Base-by-base conservation (phyloP, 2,113 vertebrate genomes). In the Corvus hawaiiensis region DNA sequence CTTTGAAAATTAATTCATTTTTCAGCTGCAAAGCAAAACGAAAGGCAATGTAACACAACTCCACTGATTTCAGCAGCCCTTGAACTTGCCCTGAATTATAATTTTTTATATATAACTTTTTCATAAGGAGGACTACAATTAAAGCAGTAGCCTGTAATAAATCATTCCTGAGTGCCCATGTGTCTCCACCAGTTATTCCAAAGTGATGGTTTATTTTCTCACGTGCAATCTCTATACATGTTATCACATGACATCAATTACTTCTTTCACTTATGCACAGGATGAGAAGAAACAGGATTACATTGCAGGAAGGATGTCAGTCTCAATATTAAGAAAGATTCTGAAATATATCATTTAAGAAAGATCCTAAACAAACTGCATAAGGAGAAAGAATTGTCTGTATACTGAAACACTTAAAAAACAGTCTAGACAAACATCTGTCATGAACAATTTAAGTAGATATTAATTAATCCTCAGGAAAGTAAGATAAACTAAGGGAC, bases 1-100 rank as follows among this genome's bases (percentile, higher is more conserved):
- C 43, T 87, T 79, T 88, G 68, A 94, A 91, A 90, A 79, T 68
- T 26, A 84, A 89, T 88, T 62, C 7, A 56, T 84, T 77, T 87
- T 93, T 82, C 51, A 76, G 15, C 21, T 59, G 5, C 10, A 69
- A 55, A 62, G 30, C 23, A 43, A 49, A 90, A 63, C 4, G 9
- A 51, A 62, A 69, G 15, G 28, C 61, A 67, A 16, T 13, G 20
- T 59, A 55, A 92, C 90, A 55, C 23, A 74, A 35, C 43, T 68
- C 12, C 14, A 41, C 24, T 56, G 61, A 71, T 37, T 79, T 83
- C n/a, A 55, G 23, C 24, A 89, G 54, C 19, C 26, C 30, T 82
- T 89, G 28, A 22, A 30, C 6, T 64, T 54, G 22, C 23, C 23
- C 13, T 67, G 67, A 87, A 62, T 59, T 73, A 43, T 14, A 1